Base-by-base conservation (phyloP, 2,888 invertebrate species). In the Diogma glabrata region DNA sequence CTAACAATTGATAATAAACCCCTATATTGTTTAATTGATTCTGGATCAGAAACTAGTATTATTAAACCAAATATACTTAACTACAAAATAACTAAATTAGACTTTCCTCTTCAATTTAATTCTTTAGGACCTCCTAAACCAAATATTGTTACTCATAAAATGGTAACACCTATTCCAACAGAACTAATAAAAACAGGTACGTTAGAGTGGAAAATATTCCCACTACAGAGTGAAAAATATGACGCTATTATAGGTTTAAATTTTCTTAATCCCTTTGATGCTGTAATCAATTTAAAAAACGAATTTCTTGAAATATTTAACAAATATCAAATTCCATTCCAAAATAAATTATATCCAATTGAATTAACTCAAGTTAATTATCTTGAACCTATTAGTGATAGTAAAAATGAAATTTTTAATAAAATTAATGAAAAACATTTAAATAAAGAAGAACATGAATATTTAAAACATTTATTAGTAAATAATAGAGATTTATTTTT, bases 21-120 rank as follows among this genome's bases (percentile, higher is more conserved):
- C 16, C 38, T 51, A 17, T 47, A 51, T 26, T 51, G 43, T 12
- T 14, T 51, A 19, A n/a, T 48, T 7, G 48, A 51, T 47, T 40
- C 51, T 14, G 48, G 51, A 43, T 48, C 48, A 20, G 51, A 51
- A 38, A 38, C 47, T 10, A 47, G 51, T 38, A 16, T 51, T n/a
- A 33, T 51, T 17, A 51, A 51, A 38, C 47, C 51, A 10, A 16
- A 50, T 26, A 20, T 49, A 12, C 14, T 24, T 14, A n/a, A 22
- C 12, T 49, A 40, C 5, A 22, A 49, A 49, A 26, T 17, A 16
- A 16, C 17, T 4, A 49, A 49, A 43, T 36, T 51, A 24, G 14
- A 33, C 30, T 30, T 30, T 8, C 36, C 47, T 2, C 38, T 48
- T 19, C 38, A 16, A 28, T 48, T 40, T 51, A 40, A 51, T 19